phyloP scores from a whole-genome alignment of 2,113 vertebrate species.

The Eidolon helvum region DNA sequence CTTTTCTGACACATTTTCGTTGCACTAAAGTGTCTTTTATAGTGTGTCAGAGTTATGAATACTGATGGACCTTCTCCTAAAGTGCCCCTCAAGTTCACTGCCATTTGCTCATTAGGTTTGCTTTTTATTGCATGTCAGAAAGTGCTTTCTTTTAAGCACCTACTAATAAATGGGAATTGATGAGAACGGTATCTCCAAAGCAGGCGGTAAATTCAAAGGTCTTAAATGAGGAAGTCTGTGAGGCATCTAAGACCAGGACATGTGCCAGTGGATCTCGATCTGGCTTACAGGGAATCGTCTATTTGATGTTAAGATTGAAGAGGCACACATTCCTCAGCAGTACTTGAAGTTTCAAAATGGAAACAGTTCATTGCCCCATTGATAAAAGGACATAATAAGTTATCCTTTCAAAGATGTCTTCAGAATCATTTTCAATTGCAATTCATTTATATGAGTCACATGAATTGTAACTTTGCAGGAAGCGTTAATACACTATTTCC shows the following conservation, averaged over 20 bases:
- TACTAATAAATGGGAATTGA: conserved; percentile 78
- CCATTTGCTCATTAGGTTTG: conserved; percentile 77
- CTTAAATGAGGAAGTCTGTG: conserved; percentile 67
- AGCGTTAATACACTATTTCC: background rate
- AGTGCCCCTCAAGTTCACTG: conserved; percentile 78
- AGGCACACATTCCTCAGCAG: background rate
- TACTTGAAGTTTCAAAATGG: conserved; percentile 34
- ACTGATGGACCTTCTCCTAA: conserved; percentile 77
- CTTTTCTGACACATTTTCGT: conserved; percentile 81
- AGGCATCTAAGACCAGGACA: conserved; percentile 45
- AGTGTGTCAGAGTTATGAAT: conserved; percentile 79
- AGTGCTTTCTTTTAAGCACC: conserved; percentile 70
- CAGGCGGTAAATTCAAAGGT: conserved; percentile 68
- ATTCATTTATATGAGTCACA: conserved; percentile 5
- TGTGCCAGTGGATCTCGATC: conserved; percentile 44
- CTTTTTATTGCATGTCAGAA: conserved; percentile 76
- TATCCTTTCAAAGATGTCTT: conserved; percentile 41
- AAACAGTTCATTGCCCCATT: conserved; percentile 33
- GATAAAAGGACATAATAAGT: background rate
- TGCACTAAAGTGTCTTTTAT: conserved; percentile 77
- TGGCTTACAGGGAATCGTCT: background rate
- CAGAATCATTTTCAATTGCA: background rate
- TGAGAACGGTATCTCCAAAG: conserved; percentile 50
- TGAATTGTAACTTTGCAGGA: background rate
- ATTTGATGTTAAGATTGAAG: conserved; percentile 50